phyloP scores from a whole-genome alignment of 2,888 invertebrate genomes.

The Phengaris arion region DNA sequence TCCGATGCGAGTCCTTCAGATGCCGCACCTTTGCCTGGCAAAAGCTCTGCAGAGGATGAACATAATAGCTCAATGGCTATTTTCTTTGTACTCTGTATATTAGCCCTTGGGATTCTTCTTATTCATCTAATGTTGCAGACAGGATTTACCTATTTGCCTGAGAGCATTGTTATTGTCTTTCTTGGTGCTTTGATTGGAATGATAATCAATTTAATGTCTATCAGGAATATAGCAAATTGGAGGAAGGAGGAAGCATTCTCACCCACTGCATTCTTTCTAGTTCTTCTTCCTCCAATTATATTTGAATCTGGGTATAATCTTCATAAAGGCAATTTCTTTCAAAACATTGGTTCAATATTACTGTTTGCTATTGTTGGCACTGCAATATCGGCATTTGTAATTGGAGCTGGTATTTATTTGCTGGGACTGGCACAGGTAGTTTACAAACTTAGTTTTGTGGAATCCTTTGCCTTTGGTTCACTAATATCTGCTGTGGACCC shows the following conservation, averaged over 20 bases:
- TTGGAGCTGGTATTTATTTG: slow-evolving; percentile 97
- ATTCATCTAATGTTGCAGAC: slow-evolving; percentile 97
- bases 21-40: slow-evolving; percentile 89
- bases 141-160: slow-evolving; percentile 97
- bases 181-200: slow-evolving; percentile 96
- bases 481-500: slow-evolving; percentile 99
- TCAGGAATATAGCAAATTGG: slow-evolving; percentile 95
- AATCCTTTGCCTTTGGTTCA: slow-evolving; percentile 99
- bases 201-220: slow-evolving; percentile 92
- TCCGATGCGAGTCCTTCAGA: slow-evolving; percentile 82
- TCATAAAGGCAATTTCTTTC: slow-evolving; percentile 97
- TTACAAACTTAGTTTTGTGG: slow-evolving; percentile 94
- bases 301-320: slow-evolving; percentile 99
- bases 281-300: slow-evolving; percentile 97
- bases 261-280: slow-evolving; percentile 98
- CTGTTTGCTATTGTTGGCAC: slow-evolving; percentile 99
- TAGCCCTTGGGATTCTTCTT: slow-evolving; percentile 95
- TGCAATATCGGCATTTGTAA: slow-evolving; percentile 96
- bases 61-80: slow-evolving; percentile 98
- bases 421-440: slow-evolving; percentile 95
- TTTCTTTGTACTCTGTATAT: slow-evolving; percentile 97
- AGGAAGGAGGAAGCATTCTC: slow-evolving; percentile 98
- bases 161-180: slow-evolving; percentile 97
- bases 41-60: slow-evolving; percentile 96
- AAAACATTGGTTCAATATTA: slow-evolving; percentile 99